Conservation (phyloP, 2,888 invertebrate species). For the Hetaerina titia region DNA sequence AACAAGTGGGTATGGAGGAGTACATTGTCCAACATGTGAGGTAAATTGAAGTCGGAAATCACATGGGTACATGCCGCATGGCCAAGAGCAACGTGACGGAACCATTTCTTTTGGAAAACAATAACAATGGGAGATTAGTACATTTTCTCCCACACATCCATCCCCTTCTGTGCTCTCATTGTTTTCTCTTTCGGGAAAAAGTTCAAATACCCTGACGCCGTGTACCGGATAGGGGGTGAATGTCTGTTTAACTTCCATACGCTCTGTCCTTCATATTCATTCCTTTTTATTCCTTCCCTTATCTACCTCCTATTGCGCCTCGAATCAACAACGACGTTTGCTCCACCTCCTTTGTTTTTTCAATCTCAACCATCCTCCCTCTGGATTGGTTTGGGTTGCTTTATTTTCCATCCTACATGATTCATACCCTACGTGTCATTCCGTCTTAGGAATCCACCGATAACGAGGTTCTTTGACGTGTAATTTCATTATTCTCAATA, state of each 20-base stretch:
- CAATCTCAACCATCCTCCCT: neutral
- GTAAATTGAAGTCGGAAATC: neutral
- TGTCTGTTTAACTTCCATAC: slow-evolving; percentile 34
- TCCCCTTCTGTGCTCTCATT: slow-evolving; percentile 1
- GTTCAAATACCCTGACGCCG: slow-evolving; percentile 20
- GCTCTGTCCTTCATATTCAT: neutral
- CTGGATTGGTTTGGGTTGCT: no score
- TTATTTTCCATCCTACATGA: neutral
- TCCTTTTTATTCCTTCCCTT: neutral
- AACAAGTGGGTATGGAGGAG: neutral
- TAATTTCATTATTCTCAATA: neutral
- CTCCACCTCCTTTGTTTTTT: neutral
- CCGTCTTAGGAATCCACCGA: neutral
- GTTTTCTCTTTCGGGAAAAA: slow-evolving; percentile 11
- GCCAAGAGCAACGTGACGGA: neutral
- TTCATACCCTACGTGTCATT: neutral
- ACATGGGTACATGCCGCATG: neutral
- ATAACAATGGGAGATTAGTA: neutral
- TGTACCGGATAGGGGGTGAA: neutral
- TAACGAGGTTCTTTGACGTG: neutral
- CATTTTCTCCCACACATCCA: neutral
- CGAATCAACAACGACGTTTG: neutral
- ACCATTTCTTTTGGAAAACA: neutral
- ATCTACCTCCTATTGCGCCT: no score
- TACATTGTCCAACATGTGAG: neutral